Evolutionary conservation across 2,888 invertebrate genomes (phyloP).

Genomic region (Parnassius apollo): DNA sequence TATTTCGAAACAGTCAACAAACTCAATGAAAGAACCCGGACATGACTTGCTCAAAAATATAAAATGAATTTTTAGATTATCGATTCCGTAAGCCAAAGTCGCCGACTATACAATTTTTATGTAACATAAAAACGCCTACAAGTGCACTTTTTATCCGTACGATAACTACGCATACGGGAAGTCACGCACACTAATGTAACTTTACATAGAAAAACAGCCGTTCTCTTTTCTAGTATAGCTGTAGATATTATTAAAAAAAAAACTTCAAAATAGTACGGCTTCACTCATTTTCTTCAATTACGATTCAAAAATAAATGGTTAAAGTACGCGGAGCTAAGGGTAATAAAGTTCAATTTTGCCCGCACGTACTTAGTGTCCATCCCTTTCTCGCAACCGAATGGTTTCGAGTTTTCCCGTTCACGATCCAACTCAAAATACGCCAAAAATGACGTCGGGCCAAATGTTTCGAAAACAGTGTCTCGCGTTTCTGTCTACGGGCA

Average conservation of each 20-base stretch:
- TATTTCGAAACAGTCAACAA: constrained; percentile 30
- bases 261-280: constrained; percentile 78
- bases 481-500: constrained; percentile 70
- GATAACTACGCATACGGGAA: constrained; percentile 72
- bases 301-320: constrained; percentile 56
- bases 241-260: constrained; percentile 66
- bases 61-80: constrained; percentile 73
- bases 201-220: constrained; percentile 77
- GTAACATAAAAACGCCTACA: constrained; percentile 64
- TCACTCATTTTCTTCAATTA: constrained; percentile 56
- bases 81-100: constrained; percentile 61
- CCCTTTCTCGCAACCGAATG: constrained; percentile 72
- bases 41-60: constrained; percentile 57
- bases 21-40: constrained; percentile 31
- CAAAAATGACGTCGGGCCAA: constrained; percentile 79
- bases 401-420: constrained; percentile 80
- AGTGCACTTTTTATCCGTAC: constrained; percentile 48
- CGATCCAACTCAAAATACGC: constrained; percentile 80
- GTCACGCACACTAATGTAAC: constrained; percentile 59
- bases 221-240: constrained; percentile 64
- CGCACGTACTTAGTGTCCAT: constrained; percentile 47
- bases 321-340: constrained; percentile 49
- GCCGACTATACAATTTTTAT: constrained; percentile 69
- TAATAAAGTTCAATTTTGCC: constrained; percentile 64
- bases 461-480: constrained; percentile 79